Evolutionary conservation across 2,888 invertebrate species (phyloP).

Genomic region (Apotomis betuletana): DNA sequence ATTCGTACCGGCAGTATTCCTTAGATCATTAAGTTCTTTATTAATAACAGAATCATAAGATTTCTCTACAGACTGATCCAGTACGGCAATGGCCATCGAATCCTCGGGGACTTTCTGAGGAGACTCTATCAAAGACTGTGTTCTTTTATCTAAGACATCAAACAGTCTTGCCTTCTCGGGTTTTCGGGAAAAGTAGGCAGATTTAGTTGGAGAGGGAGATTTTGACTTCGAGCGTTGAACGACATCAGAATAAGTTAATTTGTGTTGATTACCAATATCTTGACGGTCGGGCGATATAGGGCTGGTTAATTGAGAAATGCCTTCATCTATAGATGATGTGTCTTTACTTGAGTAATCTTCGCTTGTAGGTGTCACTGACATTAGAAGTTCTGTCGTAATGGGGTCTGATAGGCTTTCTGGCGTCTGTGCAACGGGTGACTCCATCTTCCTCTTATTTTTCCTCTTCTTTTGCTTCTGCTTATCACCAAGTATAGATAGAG

Average conservation of each 20-base stretch:
- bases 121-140: constrained; percentile 61
- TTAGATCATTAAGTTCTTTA: constrained; percentile 83
- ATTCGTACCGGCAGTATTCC: constrained; percentile 82
- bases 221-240: constrained; percentile 79
- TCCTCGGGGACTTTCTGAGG: constrained; percentile 59
- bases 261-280: constrained; percentile 53
- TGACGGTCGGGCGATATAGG: constrained; percentile 55
- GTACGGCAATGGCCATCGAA: constrained; percentile 65
- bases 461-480: constrained; percentile 72
- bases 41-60: constrained; percentile 82
- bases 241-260: constrained; percentile 76
- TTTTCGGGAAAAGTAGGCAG: constrained; percentile 55
- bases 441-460: constrained; percentile 71
- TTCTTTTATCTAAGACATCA: constrained; percentile 71
- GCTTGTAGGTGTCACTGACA: constrained; percentile 75
- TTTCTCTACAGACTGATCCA: constrained; percentile 73
- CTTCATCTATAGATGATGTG: constrained; percentile 76
- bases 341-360: constrained; percentile 74
- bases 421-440: constrained; percentile 65
- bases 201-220: constrained; percentile 77
- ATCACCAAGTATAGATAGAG: constrained; percentile 64
- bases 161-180: constrained; percentile 68
- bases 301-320: constrained; percentile 73
- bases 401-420: constrained; percentile 80
- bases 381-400: constrained; percentile 76